phyloP scores from a whole-genome alignment of 2,888 invertebrate genomes.

The Ochropleura plecta region DNA sequence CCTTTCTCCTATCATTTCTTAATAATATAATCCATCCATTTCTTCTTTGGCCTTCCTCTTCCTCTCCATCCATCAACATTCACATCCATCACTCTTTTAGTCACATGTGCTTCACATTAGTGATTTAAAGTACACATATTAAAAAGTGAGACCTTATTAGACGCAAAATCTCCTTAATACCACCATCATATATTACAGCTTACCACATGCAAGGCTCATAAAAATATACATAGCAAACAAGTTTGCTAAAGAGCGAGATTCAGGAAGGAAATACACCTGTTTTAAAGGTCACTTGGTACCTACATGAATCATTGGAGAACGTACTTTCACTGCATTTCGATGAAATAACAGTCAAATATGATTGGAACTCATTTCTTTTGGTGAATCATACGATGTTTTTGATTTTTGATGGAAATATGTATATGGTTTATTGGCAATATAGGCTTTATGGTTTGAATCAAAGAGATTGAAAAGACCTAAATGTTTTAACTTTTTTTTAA shows the following conservation, averaged over 20 bases:
- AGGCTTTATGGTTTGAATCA: neutral
- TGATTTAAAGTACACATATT: neutral
- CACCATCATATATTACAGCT: neutral
- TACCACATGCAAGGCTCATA: neutral
- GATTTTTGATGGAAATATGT: neutral
- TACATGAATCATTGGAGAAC: conserved; percentile 51
- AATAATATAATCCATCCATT: too few species aligned
- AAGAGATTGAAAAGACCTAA: too few species aligned
- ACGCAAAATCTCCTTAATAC: neutral
- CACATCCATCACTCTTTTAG: too few species aligned
- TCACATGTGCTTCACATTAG: too few species aligned
- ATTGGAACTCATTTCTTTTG: conserved; percentile 38
- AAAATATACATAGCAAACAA: conserved; percentile 35
- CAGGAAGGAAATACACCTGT: conserved; percentile 65
- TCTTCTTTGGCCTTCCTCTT: too few species aligned
- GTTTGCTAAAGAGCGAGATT: conserved; percentile 24
- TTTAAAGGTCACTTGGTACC: conserved; percentile 55
- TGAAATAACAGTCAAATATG: conserved; percentile 40
- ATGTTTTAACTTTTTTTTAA: too few species aligned
- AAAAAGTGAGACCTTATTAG: neutral
- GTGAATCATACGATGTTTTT: conserved; percentile 40
- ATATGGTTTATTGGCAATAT: too few species aligned
- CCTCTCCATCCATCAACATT: too few species aligned
- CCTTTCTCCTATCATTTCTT: too few species aligned
- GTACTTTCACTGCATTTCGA: conserved; percentile 60